phyloP scores from a whole-genome alignment of 1,140 invertebrate genomes.

The Drosophila rufa region DNA sequence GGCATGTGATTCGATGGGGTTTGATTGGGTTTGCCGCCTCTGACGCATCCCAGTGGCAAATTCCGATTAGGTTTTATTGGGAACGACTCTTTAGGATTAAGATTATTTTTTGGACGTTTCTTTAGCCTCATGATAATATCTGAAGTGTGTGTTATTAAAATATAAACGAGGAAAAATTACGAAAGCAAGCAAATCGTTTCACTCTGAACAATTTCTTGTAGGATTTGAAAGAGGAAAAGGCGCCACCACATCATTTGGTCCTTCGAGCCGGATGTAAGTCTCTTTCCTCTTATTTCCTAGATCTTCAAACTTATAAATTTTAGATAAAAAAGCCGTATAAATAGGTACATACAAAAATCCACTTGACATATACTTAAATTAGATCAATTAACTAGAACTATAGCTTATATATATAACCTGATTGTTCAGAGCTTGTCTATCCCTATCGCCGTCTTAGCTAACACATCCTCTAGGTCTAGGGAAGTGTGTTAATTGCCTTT shows the following conservation, averaged over 20 bases:
- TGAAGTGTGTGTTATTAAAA: too few relatives aligned
- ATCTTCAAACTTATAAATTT: neutral
- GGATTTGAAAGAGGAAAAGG: too few relatives aligned
- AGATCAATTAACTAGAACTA: neutral
- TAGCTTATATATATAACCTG: neutral
- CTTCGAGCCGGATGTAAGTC: too few relatives aligned
- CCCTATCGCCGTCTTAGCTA: neutral
- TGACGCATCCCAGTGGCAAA: neutral
- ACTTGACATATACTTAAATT: neutral
- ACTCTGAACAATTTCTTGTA: too few relatives aligned
- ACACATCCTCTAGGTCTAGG: neutral
- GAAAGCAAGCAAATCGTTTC: too few relatives aligned
- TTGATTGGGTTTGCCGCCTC: too few relatives aligned
- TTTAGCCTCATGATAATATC: too few relatives aligned
- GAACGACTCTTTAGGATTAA: too few relatives aligned
- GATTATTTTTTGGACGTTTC: too few relatives aligned
- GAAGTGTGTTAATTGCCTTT: constrained; percentile 2
- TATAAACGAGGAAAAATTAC: too few relatives aligned
- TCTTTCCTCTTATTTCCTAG: neutral
- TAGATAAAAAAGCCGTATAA: neutral
- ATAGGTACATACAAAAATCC: neutral
- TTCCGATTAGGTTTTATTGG: too few relatives aligned
- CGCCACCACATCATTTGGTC: too few relatives aligned
- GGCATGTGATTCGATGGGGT: constrained; percentile 2
- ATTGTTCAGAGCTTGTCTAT: neutral